Evolutionary conservation across 2,888 invertebrate species (phyloP), one percentile per base, ranked within the genome.

Genomic region (Clusia tigrina): DNA sequence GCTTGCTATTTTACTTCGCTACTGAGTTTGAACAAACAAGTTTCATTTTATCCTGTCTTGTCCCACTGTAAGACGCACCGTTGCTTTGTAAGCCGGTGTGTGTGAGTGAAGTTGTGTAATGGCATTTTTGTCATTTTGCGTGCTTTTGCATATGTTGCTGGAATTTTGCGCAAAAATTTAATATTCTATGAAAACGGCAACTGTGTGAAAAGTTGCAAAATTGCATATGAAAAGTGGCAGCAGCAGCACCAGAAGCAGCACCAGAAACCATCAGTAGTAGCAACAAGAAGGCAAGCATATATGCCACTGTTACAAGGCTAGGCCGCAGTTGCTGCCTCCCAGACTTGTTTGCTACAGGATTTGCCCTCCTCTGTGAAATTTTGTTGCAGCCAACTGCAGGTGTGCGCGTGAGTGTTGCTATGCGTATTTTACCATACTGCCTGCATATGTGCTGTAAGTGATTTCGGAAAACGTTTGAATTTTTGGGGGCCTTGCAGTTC

Each of bases 271-370:
- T 32, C 6, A 9, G 32, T 32, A 12, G 5, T 5, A 9, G 32
- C 12, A 12, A 32, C 32, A 42, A 42, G 42, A n/a, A 42, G n/a
- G 42, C 6, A 42, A 42, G 52, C 20, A 52, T 52, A 10, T 52
- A 20, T 52, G 52, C 52, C 3, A 48, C 20, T 48, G n/a, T 48
- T 48, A 48, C 48, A 5, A 48, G 48, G 48, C 5, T 48, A 48
- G 5, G 48, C 9, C 20, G n/a, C n/a, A n/a, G n/a, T n/a, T n/a
- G n/a, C n/a, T 48, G 48, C 48, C 6, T 18, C n/a, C n/a, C n/a
- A n/a, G 48, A 6, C n/a, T 6, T 5, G 12, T 12, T 32, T 9
- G 32, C 12, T 32, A 9, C 32, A 12, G 32, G 6, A 32, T 32
- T 32, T 32, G 12, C 32, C 32, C 5, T 32, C 6, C 12, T 32